phyloP scores from a whole-genome alignment of 2,888 invertebrate species.

The Scaptomyza reducta region DNA sequence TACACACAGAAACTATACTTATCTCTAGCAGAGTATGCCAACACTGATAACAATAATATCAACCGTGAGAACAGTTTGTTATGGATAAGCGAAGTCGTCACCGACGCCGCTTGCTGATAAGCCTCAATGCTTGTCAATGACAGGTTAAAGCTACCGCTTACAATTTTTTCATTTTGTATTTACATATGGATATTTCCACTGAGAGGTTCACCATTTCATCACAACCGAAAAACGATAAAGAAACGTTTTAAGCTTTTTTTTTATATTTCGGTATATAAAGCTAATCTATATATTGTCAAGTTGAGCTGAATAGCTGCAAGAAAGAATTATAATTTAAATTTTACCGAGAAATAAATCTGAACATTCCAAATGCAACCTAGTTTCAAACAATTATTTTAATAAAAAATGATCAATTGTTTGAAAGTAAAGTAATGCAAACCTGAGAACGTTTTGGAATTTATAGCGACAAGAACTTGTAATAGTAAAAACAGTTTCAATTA shows the following conservation, averaged over 20 bases:
- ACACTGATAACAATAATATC: slow-evolving; percentile 27
- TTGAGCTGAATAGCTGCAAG: neutral
- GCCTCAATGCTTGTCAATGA: slow-evolving; percentile 19
- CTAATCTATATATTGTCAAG: neutral
- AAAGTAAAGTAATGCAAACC: too few species aligned
- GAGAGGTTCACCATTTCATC: neutral
- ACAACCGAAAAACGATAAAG: neutral
- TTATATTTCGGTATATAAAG: too few species aligned
- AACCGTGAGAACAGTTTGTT: slow-evolving; percentile 37
- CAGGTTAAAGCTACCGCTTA: slow-evolving; percentile 30
- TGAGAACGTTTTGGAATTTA: neutral
- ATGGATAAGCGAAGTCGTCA: slow-evolving; percentile 53
- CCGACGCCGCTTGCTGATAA: slow-evolving; percentile 43
- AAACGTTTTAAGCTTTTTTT: neutral
- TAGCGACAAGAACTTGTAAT: neutral
- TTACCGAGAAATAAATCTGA: too few species aligned
- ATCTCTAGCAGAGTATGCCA: slow-evolving; percentile 32
- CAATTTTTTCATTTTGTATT: neutral
- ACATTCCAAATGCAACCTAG: too few species aligned
- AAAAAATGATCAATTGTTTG: too few species aligned
- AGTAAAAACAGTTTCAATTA: too few species aligned
- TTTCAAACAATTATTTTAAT: too few species aligned
- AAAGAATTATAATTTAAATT: too few species aligned
- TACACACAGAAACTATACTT: slow-evolving; percentile 40
- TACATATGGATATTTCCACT: neutral